Evolutionary conservation across 2,888 invertebrate species (phyloP).

Genomic region (Polia nebulosa): DNA sequence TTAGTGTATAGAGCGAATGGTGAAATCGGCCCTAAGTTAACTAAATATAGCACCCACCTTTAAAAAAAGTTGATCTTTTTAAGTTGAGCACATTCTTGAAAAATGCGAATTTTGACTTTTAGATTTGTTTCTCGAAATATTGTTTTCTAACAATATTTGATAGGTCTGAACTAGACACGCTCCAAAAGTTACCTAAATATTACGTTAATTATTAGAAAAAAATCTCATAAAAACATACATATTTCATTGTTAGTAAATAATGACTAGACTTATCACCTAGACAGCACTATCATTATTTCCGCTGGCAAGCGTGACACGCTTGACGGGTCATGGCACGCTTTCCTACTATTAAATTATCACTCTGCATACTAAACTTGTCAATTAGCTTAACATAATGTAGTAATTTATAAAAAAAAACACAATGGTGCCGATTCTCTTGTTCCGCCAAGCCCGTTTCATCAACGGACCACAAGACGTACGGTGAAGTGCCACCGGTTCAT

Average conservation of each 20-base stretch:
- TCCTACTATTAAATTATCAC: slow-evolving; percentile 26
- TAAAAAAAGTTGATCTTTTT: too few relatives aligned
- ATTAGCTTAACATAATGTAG: slow-evolving; percentile 11
- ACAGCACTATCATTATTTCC: slow-evolving; percentile 35
- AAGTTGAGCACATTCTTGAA: too few relatives aligned
- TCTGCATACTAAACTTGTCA: slow-evolving; percentile 19
- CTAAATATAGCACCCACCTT: too few relatives aligned
- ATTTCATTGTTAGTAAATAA: neutral
- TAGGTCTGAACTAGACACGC: neutral
- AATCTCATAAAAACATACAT: neutral
- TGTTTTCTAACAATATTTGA: neutral
- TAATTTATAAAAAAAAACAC: neutral
- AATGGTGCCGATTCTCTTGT: too few relatives aligned
- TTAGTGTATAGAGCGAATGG: too few relatives aligned
- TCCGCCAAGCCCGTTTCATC: too few relatives aligned
- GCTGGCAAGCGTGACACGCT: slow-evolving; percentile 27
- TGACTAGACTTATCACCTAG: slow-evolving; percentile 1
- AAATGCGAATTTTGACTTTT: too few relatives aligned
- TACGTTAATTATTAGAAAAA: neutral
- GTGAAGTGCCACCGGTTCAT: too few relatives aligned
- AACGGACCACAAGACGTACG: too few relatives aligned
- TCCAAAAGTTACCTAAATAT: neutral
- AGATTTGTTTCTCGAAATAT: too few relatives aligned
- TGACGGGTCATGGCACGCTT: slow-evolving; percentile 37
- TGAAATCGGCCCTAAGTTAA: too few relatives aligned